Base-by-base conservation (phyloP, 2,797 vertebrate genomes). In the Coendou prehensilis region DNA sequence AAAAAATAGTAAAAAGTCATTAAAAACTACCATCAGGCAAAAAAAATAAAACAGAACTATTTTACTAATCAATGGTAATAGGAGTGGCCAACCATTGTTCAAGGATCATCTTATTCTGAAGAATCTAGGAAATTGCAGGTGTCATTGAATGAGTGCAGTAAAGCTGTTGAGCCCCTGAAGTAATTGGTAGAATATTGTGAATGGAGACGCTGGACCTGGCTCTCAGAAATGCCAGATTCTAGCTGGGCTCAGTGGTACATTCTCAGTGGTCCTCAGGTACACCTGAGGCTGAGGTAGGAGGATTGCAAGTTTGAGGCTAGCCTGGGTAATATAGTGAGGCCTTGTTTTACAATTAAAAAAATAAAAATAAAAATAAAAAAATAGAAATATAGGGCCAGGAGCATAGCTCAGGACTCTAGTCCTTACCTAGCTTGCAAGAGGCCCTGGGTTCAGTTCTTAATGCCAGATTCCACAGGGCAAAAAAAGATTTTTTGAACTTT, bases 41-140 rank as follows among this genome's bases (percentile, higher is more conserved):
- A 78, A 93, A 63, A 28, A 63, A 47, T 57, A 59, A 92, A 94
- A 18, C 57, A 75, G 20, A 93, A 89, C 45, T 91, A 69, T 80
- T 94, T 95, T 41, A 61, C 80, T 87, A 90, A 57, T 90, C 47
- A 11, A 15, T 81, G 61, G 6, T 84, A 63, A 69, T 87, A 52
- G 57, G 91, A 87, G 22, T 75, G 17, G 33, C 45, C 45, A 82
- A 0, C 33, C 26, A 9, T 67, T 15, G 23, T 79, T 95, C 7
- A 80, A 0, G 75, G 54, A 67, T 85, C 18, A 50, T 59, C 23
- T 88, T 78, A 37, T 14, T 86, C 33, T 92, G 18, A 79, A 89
- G 52, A 89, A 92, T 90, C 69, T 79, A 92, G 91, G 78, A 71
- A 90, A 87, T 73, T 33, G 2, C 57, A 90, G 30, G 30, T 92